Evolutionary conservation across 1,140 invertebrate species (phyloP).

Genomic region (Ceratitis capitata): DNA sequence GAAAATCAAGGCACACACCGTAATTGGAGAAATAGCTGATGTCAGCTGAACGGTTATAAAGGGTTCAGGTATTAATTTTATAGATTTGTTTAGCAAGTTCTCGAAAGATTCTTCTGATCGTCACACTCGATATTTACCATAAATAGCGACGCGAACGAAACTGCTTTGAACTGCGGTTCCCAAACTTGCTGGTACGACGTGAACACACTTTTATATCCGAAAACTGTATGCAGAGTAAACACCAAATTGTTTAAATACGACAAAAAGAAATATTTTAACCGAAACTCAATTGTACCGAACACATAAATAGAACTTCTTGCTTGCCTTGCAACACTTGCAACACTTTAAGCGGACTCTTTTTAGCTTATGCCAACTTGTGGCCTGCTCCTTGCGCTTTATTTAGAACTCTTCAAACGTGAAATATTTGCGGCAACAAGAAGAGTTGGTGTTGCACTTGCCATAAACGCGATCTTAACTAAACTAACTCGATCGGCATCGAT

Average conservation of each 20-base stretch:
- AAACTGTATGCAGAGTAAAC: no score
- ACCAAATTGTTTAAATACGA: neutral
- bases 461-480: conserved; percentile 64
- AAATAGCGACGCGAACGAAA: neutral
- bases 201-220: no score
- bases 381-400: neutral
- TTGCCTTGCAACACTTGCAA: neutral
- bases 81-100: no score
- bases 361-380: neutral
- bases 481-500: conserved; percentile 61
- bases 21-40: no score
- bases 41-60: no score
- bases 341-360: neutral
- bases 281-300: neutral
- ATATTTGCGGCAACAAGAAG: neutral
- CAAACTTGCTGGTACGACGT: no score
- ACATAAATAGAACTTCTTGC: neutral
- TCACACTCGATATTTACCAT: neutral
- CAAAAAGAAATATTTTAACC: neutral
- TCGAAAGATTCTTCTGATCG: no score
- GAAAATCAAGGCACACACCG: no score
- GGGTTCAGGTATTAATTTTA: no score
- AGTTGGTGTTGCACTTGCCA: conserved; percentile 52
- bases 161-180: neutral
- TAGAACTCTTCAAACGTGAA: neutral